phyloP scores from a whole-genome alignment of 1,140 invertebrate genomes.

The Leptonema lineaticorne region DNA sequence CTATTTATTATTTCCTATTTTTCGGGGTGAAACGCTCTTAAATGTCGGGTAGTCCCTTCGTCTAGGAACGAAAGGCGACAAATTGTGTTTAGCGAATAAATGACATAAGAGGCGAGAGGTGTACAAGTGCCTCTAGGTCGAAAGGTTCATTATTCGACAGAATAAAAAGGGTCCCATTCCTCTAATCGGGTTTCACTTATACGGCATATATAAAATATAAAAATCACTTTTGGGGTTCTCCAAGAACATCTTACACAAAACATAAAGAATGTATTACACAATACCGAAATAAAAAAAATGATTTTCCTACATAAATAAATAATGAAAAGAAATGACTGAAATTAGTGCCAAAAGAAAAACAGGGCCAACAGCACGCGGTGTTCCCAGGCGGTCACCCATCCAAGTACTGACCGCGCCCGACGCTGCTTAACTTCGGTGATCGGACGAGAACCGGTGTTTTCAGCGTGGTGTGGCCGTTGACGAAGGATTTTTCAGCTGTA shows the following conservation, averaged over 20 bases:
- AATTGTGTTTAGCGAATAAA: slow-evolving; percentile 30
- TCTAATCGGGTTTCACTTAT: slow-evolving; percentile 26
- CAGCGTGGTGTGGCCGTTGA: slow-evolving; percentile 40
- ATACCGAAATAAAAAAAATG: background rate
- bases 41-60: background rate
- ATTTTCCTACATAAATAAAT: background rate
- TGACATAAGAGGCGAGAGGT: slow-evolving; percentile 8
- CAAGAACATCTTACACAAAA: background rate
- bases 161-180: slow-evolving; percentile 24
- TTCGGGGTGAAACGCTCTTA: background rate
- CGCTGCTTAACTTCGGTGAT: slow-evolving; percentile 41
- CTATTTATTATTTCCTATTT: background rate
- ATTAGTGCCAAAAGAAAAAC: background rate
- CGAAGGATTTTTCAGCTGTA: slow-evolving; percentile 21
- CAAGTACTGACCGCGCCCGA: slow-evolving; percentile 40
- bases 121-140: slow-evolving; percentile 3
- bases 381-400: slow-evolving; percentile 42
- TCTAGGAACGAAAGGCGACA: background rate
- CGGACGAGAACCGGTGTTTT: slow-evolving; percentile 42
- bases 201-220: slow-evolving; percentile 25
- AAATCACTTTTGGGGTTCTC: slow-evolving; percentile 11
- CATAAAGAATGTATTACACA: background rate
- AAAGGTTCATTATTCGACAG: slow-evolving; percentile 25
- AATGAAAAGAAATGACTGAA: no score
- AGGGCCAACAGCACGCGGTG: slow-evolving; percentile 40